Percentiles rank a stretch among this genome's conserved stretches.
Evolutionary conservation across 2,888 invertebrate genomes (phyloP).

Genomic region (Diplolepis rosae): DNA sequence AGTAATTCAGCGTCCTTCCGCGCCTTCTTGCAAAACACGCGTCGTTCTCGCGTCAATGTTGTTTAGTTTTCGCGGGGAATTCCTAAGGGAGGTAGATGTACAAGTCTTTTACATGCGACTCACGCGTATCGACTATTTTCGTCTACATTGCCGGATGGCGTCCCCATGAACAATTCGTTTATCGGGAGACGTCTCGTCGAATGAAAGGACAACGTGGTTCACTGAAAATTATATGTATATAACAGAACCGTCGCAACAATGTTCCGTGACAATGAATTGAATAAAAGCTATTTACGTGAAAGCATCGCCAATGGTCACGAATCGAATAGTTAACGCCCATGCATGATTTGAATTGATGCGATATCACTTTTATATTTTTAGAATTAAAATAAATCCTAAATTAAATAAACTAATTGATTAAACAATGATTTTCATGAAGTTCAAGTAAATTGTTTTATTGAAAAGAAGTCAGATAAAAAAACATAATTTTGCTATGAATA

Average conservation of each 20-base stretch:
- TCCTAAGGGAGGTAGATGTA: not conserved
- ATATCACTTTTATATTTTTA: too few species aligned
- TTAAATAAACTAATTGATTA: too few species aligned
- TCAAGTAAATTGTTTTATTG: too few species aligned
- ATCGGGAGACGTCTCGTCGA: slow-evolving; percentile 13
- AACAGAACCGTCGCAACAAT: not conserved
- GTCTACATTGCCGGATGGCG: slow-evolving; percentile 29
- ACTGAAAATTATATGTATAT: slow-evolving; percentile 5
- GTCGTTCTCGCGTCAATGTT: slow-evolving; percentile 31
- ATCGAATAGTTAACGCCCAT: slow-evolving; percentile 1
- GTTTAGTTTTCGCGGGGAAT: not conserved
- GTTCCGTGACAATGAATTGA: slow-evolving; percentile 12
- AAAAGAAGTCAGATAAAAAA: too few species aligned
- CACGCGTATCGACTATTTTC: slow-evolving; percentile 38
- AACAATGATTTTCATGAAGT: too few species aligned
- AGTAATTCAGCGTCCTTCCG: slow-evolving; percentile 57
- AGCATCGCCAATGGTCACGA: not conserved
- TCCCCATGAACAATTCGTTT: slow-evolving; percentile 39
- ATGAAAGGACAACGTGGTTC: slow-evolving; percentile 27
- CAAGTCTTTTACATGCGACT: slow-evolving; percentile 34
- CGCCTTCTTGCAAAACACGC: slow-evolving; percentile 48
- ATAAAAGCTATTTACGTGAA: not conserved
- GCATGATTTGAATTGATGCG: not conserved
- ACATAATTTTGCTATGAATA: too few species aligned
- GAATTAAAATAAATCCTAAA: too few species aligned